Evolutionary conservation across 2,113 vertebrate species (phyloP).

Genomic region (Gambusia affinis): DNA sequence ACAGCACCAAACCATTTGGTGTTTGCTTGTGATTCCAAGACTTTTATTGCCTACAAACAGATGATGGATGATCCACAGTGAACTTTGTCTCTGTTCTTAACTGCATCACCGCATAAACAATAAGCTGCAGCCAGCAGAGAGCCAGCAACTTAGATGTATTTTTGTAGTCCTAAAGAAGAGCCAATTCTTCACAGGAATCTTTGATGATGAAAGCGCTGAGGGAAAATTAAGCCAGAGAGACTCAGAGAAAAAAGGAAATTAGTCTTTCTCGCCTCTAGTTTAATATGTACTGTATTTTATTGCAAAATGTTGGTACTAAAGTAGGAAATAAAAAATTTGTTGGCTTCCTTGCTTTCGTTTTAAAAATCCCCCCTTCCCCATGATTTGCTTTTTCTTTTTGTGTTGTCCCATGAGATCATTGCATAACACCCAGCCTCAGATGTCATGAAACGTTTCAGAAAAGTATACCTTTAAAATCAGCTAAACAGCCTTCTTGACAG

Average conservation of each 20-base stretch:
- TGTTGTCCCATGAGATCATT: conserved; percentile 21
- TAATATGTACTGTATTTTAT: conserved; percentile 9
- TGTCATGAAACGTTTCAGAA: conserved; percentile 26
- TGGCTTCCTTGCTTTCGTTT: background rate
- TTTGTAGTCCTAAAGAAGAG: conserved; percentile 16
- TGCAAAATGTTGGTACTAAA: conserved; percentile 23
- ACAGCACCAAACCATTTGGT: background rate
- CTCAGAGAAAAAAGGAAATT: conserved; percentile 5
- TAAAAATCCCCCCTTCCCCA: conserved; percentile 5
- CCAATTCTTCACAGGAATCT: background rate
- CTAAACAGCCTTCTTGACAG: conserved; percentile 7
- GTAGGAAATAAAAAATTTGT: background rate
- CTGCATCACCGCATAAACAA: conserved; percentile 42
- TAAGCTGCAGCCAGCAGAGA: conserved; percentile 15
- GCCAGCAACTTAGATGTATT: conserved; percentile 21
- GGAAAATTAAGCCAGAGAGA: conserved; percentile 32
- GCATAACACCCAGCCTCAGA: conserved; percentile 10
- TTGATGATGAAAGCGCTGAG: conserved; percentile 35
- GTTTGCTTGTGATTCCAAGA: conserved; percentile 28
- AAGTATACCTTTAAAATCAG: conserved; percentile 37
- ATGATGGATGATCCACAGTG: conserved; percentile 27
- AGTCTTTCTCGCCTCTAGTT: conserved; percentile 9
- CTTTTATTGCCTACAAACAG: conserved; percentile 16
- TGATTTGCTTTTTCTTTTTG: background rate
- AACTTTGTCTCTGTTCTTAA: conserved; percentile 17